Evolutionary conservation across 2,113 vertebrate species (phyloP), one percentile per base, ranked within the genome.

Genomic region (Boulengeromyrus knoepffleri): DNA sequence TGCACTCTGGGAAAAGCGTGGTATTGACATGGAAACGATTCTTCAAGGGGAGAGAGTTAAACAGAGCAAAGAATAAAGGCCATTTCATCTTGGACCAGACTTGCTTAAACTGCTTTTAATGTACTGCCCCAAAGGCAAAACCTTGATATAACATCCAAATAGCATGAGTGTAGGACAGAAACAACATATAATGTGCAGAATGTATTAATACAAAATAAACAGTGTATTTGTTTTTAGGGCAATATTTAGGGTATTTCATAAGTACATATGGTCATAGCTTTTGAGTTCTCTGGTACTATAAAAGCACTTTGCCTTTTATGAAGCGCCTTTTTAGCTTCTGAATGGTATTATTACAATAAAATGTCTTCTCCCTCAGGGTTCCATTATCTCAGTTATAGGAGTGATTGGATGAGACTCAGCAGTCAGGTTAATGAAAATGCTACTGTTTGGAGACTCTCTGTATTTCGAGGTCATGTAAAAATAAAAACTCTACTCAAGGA

Each of bases 361-460:
- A 88, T 39, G 47, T 80, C 90, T 77, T 45, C 56, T 66, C 66
- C 66, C 47, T 88, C 50, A 83, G 90, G 90, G 84, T 70, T 47
- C 89, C 58, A 90, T 88, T 90, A 88, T 80, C 50, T 88, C 90
- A 56, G 47, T 86, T 56, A 27, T 88, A 31, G 49, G 47, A 88
- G 17, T 53, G 62, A 90, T 88, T 83, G 90, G 87, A 88, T 83
- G 70, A 80, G 86, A 83, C 88, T 53, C 47, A 80, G 47, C 66
- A 88, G 58, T 83, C 49, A 56, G 45, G 80, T 52, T 90, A 86
- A 90, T 90, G 87, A 74, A 52, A 52, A 53, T 45, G 42, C 42
- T 88, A 88, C 58, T 74, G 39, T 66, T 90, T 66, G 56, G 24
- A 85, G 4, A 56, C 66, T 58, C 42, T 47, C 46, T 17, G 17